These are phyloP conservation scores for Drosophila guanche DNA, from an alignment of 1,140 invertebrate species.

Conservation along the genomic window DNA sequence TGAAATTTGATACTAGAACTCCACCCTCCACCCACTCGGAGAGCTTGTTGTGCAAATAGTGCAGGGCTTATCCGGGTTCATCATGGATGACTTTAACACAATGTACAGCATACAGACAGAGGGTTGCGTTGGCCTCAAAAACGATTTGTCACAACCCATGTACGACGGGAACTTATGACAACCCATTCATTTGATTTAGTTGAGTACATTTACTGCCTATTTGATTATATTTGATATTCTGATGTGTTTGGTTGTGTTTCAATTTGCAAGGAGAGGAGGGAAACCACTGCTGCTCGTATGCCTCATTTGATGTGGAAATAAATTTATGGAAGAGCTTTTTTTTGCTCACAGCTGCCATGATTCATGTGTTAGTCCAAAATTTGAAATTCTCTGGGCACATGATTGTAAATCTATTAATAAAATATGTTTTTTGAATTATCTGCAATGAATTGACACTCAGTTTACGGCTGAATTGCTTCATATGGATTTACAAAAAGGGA, in stretches of 20 bases:
- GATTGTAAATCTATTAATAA: constrained; percentile 5
- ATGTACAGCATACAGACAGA: neutral
- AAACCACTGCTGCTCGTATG: constrained; percentile 6
- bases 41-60: constrained; percentile 71
- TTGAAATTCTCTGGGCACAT: constrained; percentile 1
- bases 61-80: constrained; percentile 64
- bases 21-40: constrained; percentile 17
- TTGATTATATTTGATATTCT: constrained; percentile 55
- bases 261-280: constrained; percentile 21
- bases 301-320: constrained; percentile 51
- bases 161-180: constrained; percentile 35
- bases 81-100: constrained; percentile 57
- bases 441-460: too few species aligned
- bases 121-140: constrained; percentile 31
- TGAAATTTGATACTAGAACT: constrained; percentile 63
- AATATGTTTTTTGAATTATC: too few species aligned
- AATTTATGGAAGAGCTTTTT: constrained; percentile 32
- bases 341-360: constrained; percentile 37
- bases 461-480: too few species aligned
- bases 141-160: constrained; percentile 56
- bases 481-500: constrained; percentile 4
- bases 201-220: constrained; percentile 50
- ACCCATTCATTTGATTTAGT: constrained; percentile 60
- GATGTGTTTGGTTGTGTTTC: neutral
- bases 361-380: constrained; percentile 54